Percentiles rank a stretch among this genome's conserved stretches.
phyloP scores from a whole-genome alignment of 2,113 vertebrate species.

The Sapayoa aenigma region DNA sequence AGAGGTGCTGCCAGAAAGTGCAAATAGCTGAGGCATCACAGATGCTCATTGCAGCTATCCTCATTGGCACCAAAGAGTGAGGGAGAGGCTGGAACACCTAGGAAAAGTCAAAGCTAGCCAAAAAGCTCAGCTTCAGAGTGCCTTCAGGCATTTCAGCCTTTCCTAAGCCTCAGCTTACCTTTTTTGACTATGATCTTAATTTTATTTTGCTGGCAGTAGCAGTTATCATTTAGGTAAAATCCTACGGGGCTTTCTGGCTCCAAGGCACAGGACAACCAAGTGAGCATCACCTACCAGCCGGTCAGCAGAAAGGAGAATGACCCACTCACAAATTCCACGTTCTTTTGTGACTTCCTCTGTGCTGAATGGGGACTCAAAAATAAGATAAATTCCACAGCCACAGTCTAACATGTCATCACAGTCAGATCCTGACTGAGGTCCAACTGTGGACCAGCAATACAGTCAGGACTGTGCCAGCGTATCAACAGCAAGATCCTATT shows the following conservation, averaged over 20 bases:
- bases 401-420: neutral
- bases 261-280: neutral
- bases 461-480: neutral
- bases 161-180: neutral
- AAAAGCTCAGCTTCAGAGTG: neutral
- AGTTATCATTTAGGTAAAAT: neutral
- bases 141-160: neutral
- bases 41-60: neutral
- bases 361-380: neutral
- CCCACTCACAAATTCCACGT: neutral
- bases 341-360: neutral
- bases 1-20: neutral
- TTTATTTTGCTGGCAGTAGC: neutral
- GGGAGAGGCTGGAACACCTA: neutral
- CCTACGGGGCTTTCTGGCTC: neutral
- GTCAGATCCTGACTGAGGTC: neutral
- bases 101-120: neutral
- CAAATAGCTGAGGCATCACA: neutral
- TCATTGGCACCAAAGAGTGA: neutral
- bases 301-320: neutral
- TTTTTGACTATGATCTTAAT: neutral
- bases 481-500: neutral
- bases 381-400: neutral
- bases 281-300: neutral
- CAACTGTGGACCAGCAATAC: neutral